Evolutionary conservation across 2,113 vertebrate genomes (phyloP), one percentile per base, ranked within the genome.

Genomic region (Nycticebus coucang): DNA sequence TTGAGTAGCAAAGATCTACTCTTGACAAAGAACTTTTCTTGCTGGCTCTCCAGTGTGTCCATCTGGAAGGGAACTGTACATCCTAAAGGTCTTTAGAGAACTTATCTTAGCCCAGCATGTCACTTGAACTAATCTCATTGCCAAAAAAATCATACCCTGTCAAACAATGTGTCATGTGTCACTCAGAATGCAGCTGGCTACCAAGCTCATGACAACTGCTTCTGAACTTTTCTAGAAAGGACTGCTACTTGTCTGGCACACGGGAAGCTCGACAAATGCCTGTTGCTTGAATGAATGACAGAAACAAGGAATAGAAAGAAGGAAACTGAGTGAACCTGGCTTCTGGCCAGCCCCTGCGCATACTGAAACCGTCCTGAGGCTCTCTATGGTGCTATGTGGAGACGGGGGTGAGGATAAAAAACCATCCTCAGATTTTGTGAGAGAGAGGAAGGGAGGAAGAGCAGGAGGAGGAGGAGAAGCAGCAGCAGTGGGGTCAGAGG

Each of bases 161-260:
- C 30, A 89, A 62, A 13, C 15, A 53, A 66, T 12, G 50, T 8
- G 28, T 26, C n/a, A n/a, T 1, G 9, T 45, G 78, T 71, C 64
- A 50, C 30, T 86, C 92, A 81, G 68, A 72, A 83, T 57, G 35
- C 74, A 85, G 69, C 4, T 72, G 33, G 53, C 37, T 64, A 68
- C 53, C n/a, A 26, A 35, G 13, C 17, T 30, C 30, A 6, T 8
- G 35, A 30, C 5, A 2, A 50, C 55, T 14, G 60, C 77, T 90
- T 94, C 72, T n/a, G 22, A 55, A 28, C 35, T 93, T 71, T 30
- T 77, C 72, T 7, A 68, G 79, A 81, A 81, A 87, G 9, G 53
- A 55, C 57, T 71, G 33, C 26, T 33, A 72, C 24, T 79, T 95
- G 57, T 64, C 69, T 71, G 33, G 41, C 72, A 94, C 60, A 53